Evolutionary conservation across 2,888 invertebrate species (phyloP), one percentile per base, ranked within the genome.

Genomic region (Phymatocera aterrima): DNA sequence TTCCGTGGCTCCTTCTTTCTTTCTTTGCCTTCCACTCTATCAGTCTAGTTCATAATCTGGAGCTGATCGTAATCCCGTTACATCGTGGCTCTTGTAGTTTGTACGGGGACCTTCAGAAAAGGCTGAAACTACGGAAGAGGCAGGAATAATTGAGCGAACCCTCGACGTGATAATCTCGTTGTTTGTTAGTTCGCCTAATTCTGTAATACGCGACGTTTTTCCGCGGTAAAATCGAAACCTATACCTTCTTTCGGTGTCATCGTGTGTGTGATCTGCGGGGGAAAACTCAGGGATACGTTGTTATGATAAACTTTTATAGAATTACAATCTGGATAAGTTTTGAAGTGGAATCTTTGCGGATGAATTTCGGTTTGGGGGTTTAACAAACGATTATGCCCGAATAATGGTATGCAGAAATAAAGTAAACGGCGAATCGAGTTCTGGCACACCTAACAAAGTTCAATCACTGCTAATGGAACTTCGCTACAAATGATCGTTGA

Each of bases 111-210:
- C 37, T 37, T 68, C 21, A 6, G 24, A 8, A 21, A 12, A 12
- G 24, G 24, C 15, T 43, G 68, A n/a, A 68, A 46, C 43, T 43
- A 43, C 43, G 4, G 68, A 28, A 46, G 68, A 28, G 34, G 12
- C 15, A 68, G 46, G 28, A 68, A 68, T 68, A 68, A 68, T 68
- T 68, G 46, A 68, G 68, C 24, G 68, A 24, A 40, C 24, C 65
- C 21, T 18, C 18, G 43, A 68, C 46, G 28, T 68, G 43, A 46
- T 31, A 43, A 46, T 68, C 15, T 68, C 15, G 68, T 46, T 24
- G 46, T 1, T 28, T 28, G 43, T 68, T 68, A 43, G 28, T 15
- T 68, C 28, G 15, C 24, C 12, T 2, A 43, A 18, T 18, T 61
- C 34, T 40, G 12, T 40, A 51, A 51, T 21, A 51, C 31, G 31